A percentile compares a stretch with the other conserved stretches of the same genome.
phyloP scores from a whole-genome alignment of 2,113 vertebrate genomes.

The Eptatretus burgeri region DNA sequence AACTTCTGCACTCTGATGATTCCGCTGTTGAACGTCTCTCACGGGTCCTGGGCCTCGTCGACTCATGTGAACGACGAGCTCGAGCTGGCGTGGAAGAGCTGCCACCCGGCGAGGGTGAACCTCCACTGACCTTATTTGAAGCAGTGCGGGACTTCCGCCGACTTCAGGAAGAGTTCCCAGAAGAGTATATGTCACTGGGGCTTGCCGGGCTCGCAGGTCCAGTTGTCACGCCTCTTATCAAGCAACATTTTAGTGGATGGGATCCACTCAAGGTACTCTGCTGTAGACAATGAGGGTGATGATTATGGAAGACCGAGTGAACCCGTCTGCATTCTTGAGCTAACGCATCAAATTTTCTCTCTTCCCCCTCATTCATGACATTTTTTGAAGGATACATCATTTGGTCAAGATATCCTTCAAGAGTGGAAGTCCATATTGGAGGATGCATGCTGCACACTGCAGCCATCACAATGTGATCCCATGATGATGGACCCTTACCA shows the following conservation, averaged over 20 bases:
- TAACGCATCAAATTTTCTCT: background rate
- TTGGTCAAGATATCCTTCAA: constrained; percentile 44
- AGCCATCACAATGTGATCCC: background rate
- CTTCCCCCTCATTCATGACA: background rate
- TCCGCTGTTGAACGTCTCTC: constrained; percentile 38
- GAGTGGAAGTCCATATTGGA: constrained; percentile 76
- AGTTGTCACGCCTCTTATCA: constrained; percentile 58
- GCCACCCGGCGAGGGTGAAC: constrained; percentile 12
- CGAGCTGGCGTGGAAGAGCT: constrained; percentile 13
- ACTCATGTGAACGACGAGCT: constrained; percentile 38
- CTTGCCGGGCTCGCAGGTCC: constrained; percentile 52
- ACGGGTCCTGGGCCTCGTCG: constrained; percentile 48
- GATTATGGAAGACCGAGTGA: too few relatives aligned
- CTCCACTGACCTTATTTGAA: constrained; percentile 30
- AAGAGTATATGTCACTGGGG: constrained; percentile 64
- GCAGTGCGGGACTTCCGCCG: constrained; percentile 52
- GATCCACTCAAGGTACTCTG: constrained; percentile 47
- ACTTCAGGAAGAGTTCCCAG: constrained; percentile 56
- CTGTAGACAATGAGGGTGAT: background rate
- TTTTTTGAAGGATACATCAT: constrained; percentile 34
- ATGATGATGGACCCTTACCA: constrained; percentile 66
- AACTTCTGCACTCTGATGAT: constrained; percentile 31
- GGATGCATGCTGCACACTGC: constrained; percentile 31
- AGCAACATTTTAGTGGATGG: constrained; percentile 56
- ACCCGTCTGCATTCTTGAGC: too few relatives aligned